Base-by-base conservation (phyloP, 2,113 vertebrate species). In the Muntiacus muntjak region DNA sequence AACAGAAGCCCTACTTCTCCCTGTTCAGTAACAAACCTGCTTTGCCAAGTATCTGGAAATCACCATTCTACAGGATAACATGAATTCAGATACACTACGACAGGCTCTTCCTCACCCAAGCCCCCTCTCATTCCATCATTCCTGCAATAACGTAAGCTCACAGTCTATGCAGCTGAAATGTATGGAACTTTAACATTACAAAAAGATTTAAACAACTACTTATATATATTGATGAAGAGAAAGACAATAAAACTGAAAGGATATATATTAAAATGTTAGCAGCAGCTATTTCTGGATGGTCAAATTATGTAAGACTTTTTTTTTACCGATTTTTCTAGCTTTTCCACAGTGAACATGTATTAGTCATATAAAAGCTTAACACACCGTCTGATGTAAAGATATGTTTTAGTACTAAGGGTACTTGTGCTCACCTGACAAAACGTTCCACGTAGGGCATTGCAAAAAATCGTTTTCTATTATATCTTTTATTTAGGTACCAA, bases 401-500 rank as follows among this genome's bases (percentile, higher is more conserved):
- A 16, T 17, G 4, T 76, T 60, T 50, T 6, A 26, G 52, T 54
- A 13, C 19, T 40, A 94, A 82, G 2, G 14, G 28, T n/a, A 76
- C 12, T 30, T 87, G 43, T 58, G 55, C 98, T 99, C 98, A 99
- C 99, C 99, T 99, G 90, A 99, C 98, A 95, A 99, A 99, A n/a
- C 86, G 99, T 16, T 99, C 91, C 64, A 99, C 99, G 25, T 99
- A 99, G 45, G 98, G 95, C 71, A 99, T 99, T 4, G 99, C 99
- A 97, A 98, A 99, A 98, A 99, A 99, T 95, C 62, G 99, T 96
- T 98, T 99, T 94, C 97, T 99, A 19, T 98, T 99, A 98, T 99
- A 99, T 89, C 96, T 98, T 92, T n/a, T 99, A 92, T 99, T 99
- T 98, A 99, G 98, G 98, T 99, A 97, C 99, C 99, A 99, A 2